These are phyloP conservation scores for Caenorhabditis sulstoni DNA, from an alignment of 2,888 invertebrate species.

Conservation along the genomic window DNA sequence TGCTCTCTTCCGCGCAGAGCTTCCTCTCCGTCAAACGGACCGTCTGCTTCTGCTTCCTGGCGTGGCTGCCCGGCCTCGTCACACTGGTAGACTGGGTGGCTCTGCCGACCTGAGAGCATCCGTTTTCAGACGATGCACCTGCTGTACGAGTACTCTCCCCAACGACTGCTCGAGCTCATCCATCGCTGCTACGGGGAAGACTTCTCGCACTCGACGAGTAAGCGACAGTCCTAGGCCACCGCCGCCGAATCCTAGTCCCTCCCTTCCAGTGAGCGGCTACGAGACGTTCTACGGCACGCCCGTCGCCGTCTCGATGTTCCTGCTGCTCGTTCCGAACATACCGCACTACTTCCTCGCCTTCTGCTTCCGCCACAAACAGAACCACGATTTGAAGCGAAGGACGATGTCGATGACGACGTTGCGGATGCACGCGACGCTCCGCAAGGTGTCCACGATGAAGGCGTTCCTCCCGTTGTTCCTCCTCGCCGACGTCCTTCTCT, in stretches of 20 bases:
- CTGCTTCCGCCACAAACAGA: conserved; percentile 57
- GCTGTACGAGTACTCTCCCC: conserved; percentile 16
- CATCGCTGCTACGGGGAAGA: conserved; percentile 47
- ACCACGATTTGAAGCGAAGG: conserved; percentile 46
- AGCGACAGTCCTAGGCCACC: conserved; percentile 2
- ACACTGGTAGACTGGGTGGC: conserved; percentile 25
- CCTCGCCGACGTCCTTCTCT: conserved; percentile 46
- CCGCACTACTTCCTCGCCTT: conserved; percentile 51
- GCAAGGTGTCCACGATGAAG: conserved; percentile 52
- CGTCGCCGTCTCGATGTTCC: conserved; percentile 19
- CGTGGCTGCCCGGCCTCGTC: conserved; percentile 44
- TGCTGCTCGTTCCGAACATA: conserved; percentile 42
- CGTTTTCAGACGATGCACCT: conserved; percentile 26
- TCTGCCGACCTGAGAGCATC: background rate
- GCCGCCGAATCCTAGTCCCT: background rate
- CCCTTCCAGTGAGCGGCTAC: conserved; percentile 43
- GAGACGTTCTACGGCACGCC: conserved; percentile 56
- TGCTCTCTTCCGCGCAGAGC: conserved; percentile 41
- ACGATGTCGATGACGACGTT: conserved; percentile 49
- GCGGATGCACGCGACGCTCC: conserved; percentile 48
- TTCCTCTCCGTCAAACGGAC: conserved; percentile 44
- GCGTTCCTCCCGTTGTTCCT: conserved; percentile 54
- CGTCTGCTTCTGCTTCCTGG: conserved; percentile 30
- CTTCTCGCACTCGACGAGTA: conserved; percentile 19
- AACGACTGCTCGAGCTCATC: conserved; percentile 23